These are phyloP conservation scores for Noctua janthe DNA, from an alignment of 2,888 invertebrate genomes.

Conservation along the genomic window DNA sequence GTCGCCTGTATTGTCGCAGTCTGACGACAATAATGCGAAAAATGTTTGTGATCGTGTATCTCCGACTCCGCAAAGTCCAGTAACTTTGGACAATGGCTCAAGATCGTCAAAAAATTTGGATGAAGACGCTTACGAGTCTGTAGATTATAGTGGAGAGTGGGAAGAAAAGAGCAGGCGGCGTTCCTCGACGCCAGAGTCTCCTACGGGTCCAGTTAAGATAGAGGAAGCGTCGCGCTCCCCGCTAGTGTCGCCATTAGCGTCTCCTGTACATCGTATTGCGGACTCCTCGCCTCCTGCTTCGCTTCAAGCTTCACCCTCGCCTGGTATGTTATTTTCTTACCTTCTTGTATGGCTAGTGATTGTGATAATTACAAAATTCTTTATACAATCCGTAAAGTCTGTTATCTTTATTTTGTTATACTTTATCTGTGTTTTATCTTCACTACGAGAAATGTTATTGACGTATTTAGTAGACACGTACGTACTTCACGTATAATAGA, in stretches of 20 bases:
- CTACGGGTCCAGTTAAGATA: constrained; percentile 74
- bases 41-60: constrained; percentile 69
- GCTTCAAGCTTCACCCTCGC: constrained; percentile 79
- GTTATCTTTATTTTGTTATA: constrained; percentile 76
- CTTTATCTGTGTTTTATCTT: constrained; percentile 78
- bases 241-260: constrained; percentile 81
- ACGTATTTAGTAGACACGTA: constrained; percentile 63
- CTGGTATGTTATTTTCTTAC: constrained; percentile 78
- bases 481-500: constrained; percentile 35
- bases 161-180: constrained; percentile 83
- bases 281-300: constrained; percentile 78
- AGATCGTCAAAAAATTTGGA: constrained; percentile 75
- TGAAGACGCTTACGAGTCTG: constrained; percentile 81
- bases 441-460: constrained; percentile 70
- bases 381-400: constrained; percentile 48
- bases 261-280: constrained; percentile 81
- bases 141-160: constrained; percentile 82
- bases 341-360: constrained; percentile 26
- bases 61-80: constrained; percentile 72
- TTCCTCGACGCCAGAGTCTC: constrained; percentile 85
- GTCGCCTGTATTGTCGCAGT: constrained; percentile 73
- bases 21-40: constrained; percentile 72
- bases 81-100: constrained; percentile 75
- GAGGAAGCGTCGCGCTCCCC: constrained; percentile 80
- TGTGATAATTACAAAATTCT: constrained; percentile 54